A percentile compares a stretch with the other conserved stretches of the same genome.
Evolutionary conservation across 1,140 invertebrate genomes (phyloP).

Genomic region (Heliconius nattereri): DNA sequence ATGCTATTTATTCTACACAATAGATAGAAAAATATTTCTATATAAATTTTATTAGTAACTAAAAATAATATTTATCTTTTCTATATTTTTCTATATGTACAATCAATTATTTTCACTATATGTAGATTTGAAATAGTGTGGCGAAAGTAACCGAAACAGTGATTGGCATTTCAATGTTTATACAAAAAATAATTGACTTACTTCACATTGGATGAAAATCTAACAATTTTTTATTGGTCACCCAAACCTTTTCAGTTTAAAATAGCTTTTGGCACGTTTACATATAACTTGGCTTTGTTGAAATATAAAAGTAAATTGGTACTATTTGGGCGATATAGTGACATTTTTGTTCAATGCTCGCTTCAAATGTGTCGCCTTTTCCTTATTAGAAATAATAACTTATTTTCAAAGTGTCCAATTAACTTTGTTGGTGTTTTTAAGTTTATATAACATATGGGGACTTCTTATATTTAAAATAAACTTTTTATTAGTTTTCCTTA

Average conservation of each 20-base stretch:
- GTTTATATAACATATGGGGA: not conserved
- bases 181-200: constrained; percentile 32
- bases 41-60: not conserved
- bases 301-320: constrained; percentile 11
- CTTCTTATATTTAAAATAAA: not conserved
- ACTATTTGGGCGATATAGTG: not conserved
- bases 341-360: constrained; percentile 2
- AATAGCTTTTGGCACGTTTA: constrained; percentile 12
- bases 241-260: constrained; percentile 11
- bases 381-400: not conserved
- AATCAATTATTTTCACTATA: constrained; percentile 8
- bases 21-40: not conserved
- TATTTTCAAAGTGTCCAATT: not conserved
- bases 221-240: constrained; percentile 14
- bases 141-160: not conserved
- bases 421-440: not conserved
- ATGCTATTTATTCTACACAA: no score
- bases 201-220: constrained; percentile 17
- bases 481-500: no score
- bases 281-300: constrained; percentile 10
- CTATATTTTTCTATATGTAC: not conserved
- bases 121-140: not conserved
- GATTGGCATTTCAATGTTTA: constrained; percentile 19
- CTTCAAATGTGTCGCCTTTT: not conserved
- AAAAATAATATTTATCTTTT: not conserved